Evolutionary conservation across 2,888 invertebrate species (phyloP), one percentile per base, ranked within the genome.

Genomic region (Trachelus stipa): DNA sequence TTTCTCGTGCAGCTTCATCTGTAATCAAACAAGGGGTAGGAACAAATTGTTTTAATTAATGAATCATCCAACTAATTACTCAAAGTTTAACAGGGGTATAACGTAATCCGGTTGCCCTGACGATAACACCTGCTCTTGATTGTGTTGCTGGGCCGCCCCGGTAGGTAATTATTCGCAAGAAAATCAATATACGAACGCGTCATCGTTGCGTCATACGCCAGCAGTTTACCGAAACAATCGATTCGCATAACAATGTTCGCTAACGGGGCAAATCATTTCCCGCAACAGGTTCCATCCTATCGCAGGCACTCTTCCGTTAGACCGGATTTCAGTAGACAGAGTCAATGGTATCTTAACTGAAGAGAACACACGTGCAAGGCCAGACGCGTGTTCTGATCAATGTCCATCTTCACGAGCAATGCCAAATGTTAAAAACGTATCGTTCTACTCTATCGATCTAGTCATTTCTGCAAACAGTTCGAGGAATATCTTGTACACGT

Each of bases 1-100:
- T 69, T 91, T 91, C 83, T 91, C 91, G 86, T 90, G 90, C 23
- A 91, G 88, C 86, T 91, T 91, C 91, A 91, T 91, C 89, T 88
- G 86, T 0, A 88, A 56, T 56, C 40, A 56, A 31, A 30, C 0
- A 71, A 87, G 75, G 73, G 68, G 37, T 71, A 76, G 74, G 23
- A 79, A 33, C 30, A 81, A 77, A 31, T 56, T 23, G 9, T 23
- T 56, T 56, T 23, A 56, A 23, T 56, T 56, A 56, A 23, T 23
- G 0, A 23, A 56, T 56, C 40, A 23, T 56, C 40, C 40, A 23
- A 56, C 40, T 56, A 56, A 56, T 56, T 56, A 56, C 23, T 56
- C 9, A 23, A 23, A 56, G 40, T 56, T 56, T 56, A 56, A 56
- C 40, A 23, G 15, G 40, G 40, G 23, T 23, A 23, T 23, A 23